Conservation (phyloP, 1,140 invertebrate genomes). For the Phenacoccus solenopsis region DNA sequence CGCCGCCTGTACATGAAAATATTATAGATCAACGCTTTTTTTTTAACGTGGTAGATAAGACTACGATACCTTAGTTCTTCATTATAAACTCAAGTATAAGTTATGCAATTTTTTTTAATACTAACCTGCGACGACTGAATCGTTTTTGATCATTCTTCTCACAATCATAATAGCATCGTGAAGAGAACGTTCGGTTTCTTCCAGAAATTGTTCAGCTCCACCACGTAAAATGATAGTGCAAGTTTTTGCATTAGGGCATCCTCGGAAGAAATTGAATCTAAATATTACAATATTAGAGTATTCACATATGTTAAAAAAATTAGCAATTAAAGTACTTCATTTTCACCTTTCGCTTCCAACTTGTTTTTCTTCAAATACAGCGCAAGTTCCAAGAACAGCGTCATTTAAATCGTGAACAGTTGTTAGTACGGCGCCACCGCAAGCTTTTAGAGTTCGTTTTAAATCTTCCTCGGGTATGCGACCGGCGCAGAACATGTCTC, state of each 20-base stretch:
- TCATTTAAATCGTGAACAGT: conserved; percentile 76
- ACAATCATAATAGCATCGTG: conserved; percentile 99
- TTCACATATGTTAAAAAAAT: background rate
- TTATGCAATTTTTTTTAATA: too few relatives aligned
- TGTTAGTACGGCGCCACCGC: conserved; percentile 87
- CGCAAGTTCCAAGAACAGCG: conserved; percentile 70
- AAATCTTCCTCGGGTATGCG: conserved; percentile 94
- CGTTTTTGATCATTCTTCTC: conserved; percentile 85
- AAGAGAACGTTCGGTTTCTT: conserved; percentile 95
- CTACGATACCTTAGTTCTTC: too few relatives aligned
- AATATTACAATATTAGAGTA: conserved; percentile 21
- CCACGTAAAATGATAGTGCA: conserved; percentile 92
- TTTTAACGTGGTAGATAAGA: too few relatives aligned
- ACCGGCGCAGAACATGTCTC: conserved; percentile 98
- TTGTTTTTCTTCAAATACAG: conserved; percentile 84
- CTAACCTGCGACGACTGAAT: conserved; percentile 65
- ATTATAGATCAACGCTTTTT: too few relatives aligned
- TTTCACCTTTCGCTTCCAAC: conserved; percentile 74
- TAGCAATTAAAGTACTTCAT: conserved; percentile 3
- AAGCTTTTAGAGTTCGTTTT: conserved; percentile 90
- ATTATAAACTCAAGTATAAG: too few relatives aligned
- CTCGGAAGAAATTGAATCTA: conserved; percentile 68
- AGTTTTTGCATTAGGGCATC: conserved; percentile 86
- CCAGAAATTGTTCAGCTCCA: conserved; percentile 96
- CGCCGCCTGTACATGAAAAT: conserved; percentile 54